Percentiles rank a stretch among this genome's conserved stretches.
These are phyloP conservation scores for Lepidurus arcticus DNA, from an alignment of 1,140 invertebrate species.

Conservation along the genomic window DNA sequence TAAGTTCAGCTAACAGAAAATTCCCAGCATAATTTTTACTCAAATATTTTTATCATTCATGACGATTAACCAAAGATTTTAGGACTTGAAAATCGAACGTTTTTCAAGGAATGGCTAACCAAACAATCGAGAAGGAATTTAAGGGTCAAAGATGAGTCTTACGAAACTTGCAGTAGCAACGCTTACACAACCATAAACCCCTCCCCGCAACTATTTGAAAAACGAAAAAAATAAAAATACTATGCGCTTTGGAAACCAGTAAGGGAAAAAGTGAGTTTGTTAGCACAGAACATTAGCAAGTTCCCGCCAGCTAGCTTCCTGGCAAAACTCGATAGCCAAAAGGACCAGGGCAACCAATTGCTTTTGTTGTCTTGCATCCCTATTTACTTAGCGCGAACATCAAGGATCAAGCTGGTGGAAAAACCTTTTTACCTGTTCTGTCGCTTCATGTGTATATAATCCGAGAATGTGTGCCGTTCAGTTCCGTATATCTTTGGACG, in stretches of 20 bases:
- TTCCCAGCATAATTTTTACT: no score
- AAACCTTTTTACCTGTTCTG: slow-evolving; percentile 31
- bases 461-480: slow-evolving; percentile 12
- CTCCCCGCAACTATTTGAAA: neutral
- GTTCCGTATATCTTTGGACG: neutral
- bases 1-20: no score
- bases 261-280: neutral
- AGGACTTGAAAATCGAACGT: neutral
- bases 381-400: neutral
- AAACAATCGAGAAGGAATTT: neutral
- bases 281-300: slow-evolving; percentile 11
- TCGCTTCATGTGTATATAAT: slow-evolving; percentile 6
- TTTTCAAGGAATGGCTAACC: neutral
- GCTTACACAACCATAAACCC: neutral
- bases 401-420: slow-evolving; percentile 28
- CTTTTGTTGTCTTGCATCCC: slow-evolving; percentile 1
- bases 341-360: neutral
- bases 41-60: no score
- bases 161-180: neutral
- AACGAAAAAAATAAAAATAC: no score
- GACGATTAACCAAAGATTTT: neutral
- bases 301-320: slow-evolving; percentile 4
- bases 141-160: neutral
- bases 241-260: neutral
- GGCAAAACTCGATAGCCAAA: neutral